These are phyloP conservation scores for Copidosoma floridanum DNA, from an alignment of 1,140 invertebrate genomes.

Conservation along the genomic window DNA sequence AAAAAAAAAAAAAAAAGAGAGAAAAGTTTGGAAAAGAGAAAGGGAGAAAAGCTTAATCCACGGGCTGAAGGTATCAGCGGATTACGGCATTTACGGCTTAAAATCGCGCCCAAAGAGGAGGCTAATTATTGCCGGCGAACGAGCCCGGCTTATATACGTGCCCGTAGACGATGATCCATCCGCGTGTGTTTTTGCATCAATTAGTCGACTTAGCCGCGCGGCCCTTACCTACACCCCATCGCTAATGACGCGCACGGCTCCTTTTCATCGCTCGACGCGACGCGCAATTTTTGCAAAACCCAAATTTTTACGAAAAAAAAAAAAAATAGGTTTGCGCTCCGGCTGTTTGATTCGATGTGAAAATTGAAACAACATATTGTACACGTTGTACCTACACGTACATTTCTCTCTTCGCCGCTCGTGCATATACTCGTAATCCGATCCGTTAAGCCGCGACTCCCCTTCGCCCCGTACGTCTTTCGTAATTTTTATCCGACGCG, in stretches of 20 bases:
- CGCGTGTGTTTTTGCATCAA: slow-evolving; percentile 30
- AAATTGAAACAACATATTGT: slow-evolving; percentile 9
- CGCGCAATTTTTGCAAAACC: neutral
- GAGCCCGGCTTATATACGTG: neutral
- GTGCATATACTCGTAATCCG: slow-evolving; percentile 17
- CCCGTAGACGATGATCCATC: slow-evolving; percentile 20
- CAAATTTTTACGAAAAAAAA: no score
- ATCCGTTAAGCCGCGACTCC: neutral
- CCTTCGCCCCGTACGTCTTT: neutral
- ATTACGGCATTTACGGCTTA: slow-evolving; percentile 28
- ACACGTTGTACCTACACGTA: neutral
- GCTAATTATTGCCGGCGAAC: slow-evolving; percentile 29
- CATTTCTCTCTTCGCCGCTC: no score
- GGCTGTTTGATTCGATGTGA: neutral
- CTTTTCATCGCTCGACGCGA: neutral
- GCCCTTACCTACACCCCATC: no score
- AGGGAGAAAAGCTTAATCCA: slow-evolving; percentile 18
- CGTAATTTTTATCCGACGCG: neutral
- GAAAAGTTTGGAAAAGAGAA: no score
- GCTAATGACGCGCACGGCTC: slow-evolving; percentile 5
- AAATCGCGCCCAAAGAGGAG: slow-evolving; percentile 12
- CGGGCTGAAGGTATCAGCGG: slow-evolving; percentile 25
- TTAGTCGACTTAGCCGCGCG: slow-evolving; percentile 24
- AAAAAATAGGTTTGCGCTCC: no score
- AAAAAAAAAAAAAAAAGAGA: no score